Percentiles rank a stretch among this genome's conserved stretches.
These are phyloP conservation scores for Drosophila lacertosa DNA, from an alignment of 1,140 invertebrate genomes.

Conservation along the genomic window DNA sequence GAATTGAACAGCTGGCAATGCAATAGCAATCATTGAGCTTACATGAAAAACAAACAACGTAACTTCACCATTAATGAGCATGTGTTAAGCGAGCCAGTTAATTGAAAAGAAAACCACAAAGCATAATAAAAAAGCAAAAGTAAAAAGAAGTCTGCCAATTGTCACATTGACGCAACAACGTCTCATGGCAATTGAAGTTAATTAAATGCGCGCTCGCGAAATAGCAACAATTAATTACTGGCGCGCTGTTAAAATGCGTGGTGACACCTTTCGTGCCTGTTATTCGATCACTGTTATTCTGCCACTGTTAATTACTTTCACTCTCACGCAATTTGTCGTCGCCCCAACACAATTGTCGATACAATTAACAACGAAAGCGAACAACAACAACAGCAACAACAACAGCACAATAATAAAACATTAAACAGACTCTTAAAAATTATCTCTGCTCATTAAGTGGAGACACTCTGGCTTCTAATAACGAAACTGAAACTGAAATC, in stretches of 20 bases:
- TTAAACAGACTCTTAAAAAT: not conserved
- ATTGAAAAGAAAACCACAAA: constrained; percentile 47
- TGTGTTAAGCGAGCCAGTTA: constrained; percentile 49
- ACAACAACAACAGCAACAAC: not conserved
- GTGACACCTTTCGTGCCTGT: constrained; percentile 45
- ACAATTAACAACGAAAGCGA: constrained; percentile 63
- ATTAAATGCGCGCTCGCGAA: constrained; percentile 61
- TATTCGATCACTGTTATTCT: constrained; percentile 2
- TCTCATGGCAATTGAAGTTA: constrained; percentile 66
- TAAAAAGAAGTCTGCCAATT: constrained; percentile 63
- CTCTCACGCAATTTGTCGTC: constrained; percentile 67
- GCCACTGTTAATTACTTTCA: constrained; percentile 71
- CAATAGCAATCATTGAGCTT: constrained; percentile 12
- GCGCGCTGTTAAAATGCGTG: constrained; percentile 37
- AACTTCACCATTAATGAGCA: constrained; percentile 35
- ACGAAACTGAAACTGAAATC: constrained; percentile 16
- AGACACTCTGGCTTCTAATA: constrained; percentile 21
- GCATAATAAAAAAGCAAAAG: constrained; percentile 34
- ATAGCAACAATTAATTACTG: constrained; percentile 58
- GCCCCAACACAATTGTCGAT: constrained; percentile 48
- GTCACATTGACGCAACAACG: constrained; percentile 74
- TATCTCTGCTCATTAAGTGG: constrained; percentile 11
- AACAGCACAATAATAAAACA: constrained; percentile 6
- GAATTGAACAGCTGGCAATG: constrained; percentile 46
- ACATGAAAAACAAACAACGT: constrained; percentile 35